Conservation (phyloP, 2,113 vertebrate species). For the Coracopsis vasa region DNA sequence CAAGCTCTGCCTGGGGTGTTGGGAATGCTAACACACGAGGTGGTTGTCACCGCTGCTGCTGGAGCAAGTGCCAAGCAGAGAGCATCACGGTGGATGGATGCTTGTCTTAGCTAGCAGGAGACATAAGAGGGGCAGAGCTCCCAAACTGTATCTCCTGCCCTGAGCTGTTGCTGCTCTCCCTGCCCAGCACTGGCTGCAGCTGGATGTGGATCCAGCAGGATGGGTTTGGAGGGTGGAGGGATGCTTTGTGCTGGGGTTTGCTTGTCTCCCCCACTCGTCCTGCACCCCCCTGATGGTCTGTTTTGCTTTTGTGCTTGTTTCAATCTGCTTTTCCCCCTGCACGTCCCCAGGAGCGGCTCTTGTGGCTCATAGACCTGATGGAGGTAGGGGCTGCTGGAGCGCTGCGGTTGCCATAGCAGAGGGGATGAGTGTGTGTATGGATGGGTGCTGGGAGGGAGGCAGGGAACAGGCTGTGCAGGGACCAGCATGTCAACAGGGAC, state of each 20-base stretch:
- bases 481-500: not conserved
- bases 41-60: not conserved
- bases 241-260: rapidly evolving
- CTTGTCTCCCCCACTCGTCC: not conserved
- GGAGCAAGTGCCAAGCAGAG: not conserved
- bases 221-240: not conserved
- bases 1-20: not conserved
- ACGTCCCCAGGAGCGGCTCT: constrained; percentile 86
- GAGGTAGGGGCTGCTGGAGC: constrained; percentile 84
- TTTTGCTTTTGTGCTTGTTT: constrained; percentile 16
- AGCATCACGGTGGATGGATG: rapidly evolving
- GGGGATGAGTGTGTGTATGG: not conserved
- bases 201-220: not conserved
- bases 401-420: constrained; percentile 29
- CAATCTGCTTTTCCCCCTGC: not conserved
- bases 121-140: not conserved
- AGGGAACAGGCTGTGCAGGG: not conserved
- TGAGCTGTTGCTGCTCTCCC: not conserved
- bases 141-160: not conserved
- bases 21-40: rapidly evolving
- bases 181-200: not conserved
- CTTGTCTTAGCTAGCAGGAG: not conserved
- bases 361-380: constrained; percentile 99
- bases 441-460: not conserved
- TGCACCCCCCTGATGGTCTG: not conserved